Evolutionary conservation across 2,888 invertebrate species (phyloP).

Genomic region (Lumbricus terrestris): DNA sequence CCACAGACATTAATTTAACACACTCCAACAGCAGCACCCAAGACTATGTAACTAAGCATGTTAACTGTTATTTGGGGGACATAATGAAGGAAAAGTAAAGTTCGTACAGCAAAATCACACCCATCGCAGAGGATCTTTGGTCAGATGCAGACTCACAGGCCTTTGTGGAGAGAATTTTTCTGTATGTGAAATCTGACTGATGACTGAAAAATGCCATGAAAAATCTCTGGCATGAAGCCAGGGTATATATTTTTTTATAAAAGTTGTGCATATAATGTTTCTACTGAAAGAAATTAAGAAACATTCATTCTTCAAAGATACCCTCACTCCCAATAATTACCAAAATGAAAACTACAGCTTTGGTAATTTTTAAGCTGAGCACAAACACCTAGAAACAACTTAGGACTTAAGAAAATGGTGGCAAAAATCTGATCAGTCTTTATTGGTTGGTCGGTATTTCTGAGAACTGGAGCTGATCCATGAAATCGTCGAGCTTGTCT

Average conservation of each 20-base stretch:
- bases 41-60: too few relatives aligned
- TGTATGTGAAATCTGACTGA: too few relatives aligned
- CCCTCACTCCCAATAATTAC: not conserved
- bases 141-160: too few relatives aligned
- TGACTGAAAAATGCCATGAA: too few relatives aligned
- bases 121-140: too few relatives aligned
- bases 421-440: not conserved
- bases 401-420: not conserved
- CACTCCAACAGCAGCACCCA: too few relatives aligned
- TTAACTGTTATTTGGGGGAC: too few relatives aligned
- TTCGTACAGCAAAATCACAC: too few relatives aligned
- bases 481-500: slow-evolving; percentile 78
- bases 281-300: not conserved
- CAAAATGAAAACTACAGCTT: not conserved
- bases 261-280: not conserved
- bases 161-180: too few relatives aligned
- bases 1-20: too few relatives aligned
- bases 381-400: not conserved
- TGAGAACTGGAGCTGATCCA: slow-evolving; percentile 93
- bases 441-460: not conserved
- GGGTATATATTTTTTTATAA: not conserved
- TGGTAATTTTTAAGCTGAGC: not conserved
- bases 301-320: not conserved
- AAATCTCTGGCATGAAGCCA: not conserved
- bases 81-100: too few relatives aligned